These are phyloP conservation scores for Agriopis marginaria DNA, from an alignment of 2,888 invertebrate species.

Conservation along the genomic window DNA sequence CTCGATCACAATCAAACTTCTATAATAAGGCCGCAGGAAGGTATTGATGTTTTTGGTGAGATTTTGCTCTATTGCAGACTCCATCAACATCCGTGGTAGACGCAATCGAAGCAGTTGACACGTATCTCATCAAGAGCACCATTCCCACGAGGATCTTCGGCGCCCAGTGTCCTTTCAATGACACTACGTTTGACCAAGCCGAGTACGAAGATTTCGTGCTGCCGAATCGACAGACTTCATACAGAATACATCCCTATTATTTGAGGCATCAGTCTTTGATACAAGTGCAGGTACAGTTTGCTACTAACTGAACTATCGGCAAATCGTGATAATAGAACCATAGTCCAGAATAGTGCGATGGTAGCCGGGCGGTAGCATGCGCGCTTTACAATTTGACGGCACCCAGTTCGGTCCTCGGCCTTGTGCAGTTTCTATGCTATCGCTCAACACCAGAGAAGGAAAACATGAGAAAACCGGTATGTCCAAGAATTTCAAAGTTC, in stretches of 20 bases:
- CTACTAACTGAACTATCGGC: too few species aligned
- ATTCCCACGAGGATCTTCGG: constrained; percentile 76
- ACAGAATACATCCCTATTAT: constrained; percentile 82
- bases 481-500: too few species aligned
- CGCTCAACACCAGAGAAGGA: too few species aligned
- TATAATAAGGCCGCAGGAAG: too few species aligned
- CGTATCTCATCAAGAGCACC: constrained; percentile 66
- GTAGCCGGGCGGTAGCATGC: too few species aligned
- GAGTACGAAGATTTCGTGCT: constrained; percentile 87
- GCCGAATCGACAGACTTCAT: constrained; percentile 80
- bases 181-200: constrained; percentile 66
- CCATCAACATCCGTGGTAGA: constrained; percentile 65
- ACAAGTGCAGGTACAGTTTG: constrained; percentile 64
- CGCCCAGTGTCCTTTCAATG: constrained; percentile 72
- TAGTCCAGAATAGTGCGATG: too few species aligned
- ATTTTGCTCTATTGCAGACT: constrained; percentile 55
- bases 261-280: constrained; percentile 66
- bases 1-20: too few species aligned
- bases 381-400: too few species aligned
- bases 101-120: constrained; percentile 65
- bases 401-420: too few species aligned
- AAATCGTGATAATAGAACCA: too few species aligned
- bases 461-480: too few species aligned
- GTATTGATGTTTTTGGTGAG: background rate
- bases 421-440: too few species aligned